Conservation (phyloP, 2,888 invertebrate genomes). For the Clistopyga incitator region DNA sequence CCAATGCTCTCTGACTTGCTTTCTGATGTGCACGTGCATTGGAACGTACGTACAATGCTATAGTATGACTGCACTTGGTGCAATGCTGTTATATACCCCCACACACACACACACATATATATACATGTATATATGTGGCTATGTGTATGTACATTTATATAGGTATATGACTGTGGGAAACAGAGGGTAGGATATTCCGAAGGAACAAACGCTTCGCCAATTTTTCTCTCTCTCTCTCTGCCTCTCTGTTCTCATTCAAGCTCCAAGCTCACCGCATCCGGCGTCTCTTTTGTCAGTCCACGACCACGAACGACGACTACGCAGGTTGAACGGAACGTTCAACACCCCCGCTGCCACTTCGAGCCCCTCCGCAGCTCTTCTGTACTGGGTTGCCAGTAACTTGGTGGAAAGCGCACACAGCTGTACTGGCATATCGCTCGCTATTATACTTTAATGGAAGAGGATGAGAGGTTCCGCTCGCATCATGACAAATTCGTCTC, state of each 20-base stretch:
- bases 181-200: constrained; percentile 43
- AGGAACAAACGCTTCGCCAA: constrained; percentile 58
- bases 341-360: constrained; percentile 25
- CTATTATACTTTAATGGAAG: constrained; percentile 28
- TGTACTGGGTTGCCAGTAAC: constrained; percentile 14
- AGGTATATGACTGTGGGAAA: not conserved
- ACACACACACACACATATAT: too few species aligned
- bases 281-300: constrained; percentile 61
- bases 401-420: constrained; percentile 18
- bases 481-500: constrained; percentile 51
- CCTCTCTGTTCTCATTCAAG: constrained; percentile 36
- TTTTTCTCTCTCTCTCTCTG: constrained; percentile 49
- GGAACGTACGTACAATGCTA: not conserved
- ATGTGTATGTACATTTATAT: not conserved
- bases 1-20: not conserved
- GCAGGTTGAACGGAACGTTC: constrained; percentile 51
- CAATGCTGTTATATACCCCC: too few species aligned
- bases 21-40: not conserved
- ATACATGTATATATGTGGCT: not conserved
- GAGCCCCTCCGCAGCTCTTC: not conserved
- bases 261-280: constrained; percentile 60
- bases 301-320: constrained; percentile 48
- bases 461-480: constrained; percentile 36
- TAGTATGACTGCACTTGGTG: not conserved
- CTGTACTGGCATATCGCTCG: not conserved